Percentiles rank a stretch among this genome's conserved stretches.
phyloP scores from a whole-genome alignment of 2,888 invertebrate species.

The Stenolophus ochropezus region DNA sequence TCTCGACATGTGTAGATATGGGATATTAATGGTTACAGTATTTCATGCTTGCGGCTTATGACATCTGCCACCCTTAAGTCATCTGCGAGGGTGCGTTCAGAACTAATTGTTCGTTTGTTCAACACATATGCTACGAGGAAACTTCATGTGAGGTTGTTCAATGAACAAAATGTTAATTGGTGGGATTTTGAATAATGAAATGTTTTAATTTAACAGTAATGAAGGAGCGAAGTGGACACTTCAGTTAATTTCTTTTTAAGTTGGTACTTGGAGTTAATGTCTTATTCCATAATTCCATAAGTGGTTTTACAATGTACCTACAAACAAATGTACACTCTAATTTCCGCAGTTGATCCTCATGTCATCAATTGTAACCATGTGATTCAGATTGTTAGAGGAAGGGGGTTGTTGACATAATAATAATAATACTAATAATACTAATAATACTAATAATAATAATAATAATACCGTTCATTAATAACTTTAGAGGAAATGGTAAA shows the following conservation, averaged over 20 bases:
- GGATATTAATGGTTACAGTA: constrained; percentile 32
- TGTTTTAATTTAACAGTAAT: not conserved
- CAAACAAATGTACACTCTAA: too few species aligned
- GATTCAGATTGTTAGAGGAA: too few species aligned
- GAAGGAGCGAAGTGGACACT: not conserved
- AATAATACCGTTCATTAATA: too few species aligned
- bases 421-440: too few species aligned
- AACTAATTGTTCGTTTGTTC: constrained; percentile 38
- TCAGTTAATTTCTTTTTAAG: not conserved
- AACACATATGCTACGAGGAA: not conserved
- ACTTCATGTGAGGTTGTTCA: not conserved
- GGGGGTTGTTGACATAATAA: too few species aligned
- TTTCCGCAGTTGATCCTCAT: too few species aligned
- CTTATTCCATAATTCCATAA: not conserved
- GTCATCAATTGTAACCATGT: too few species aligned
- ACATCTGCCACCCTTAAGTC: constrained; percentile 40
- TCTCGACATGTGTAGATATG: constrained; percentile 23
- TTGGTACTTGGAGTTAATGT: constrained; percentile 8
- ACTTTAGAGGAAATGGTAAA: too few species aligned
- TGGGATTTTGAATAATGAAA: not conserved
- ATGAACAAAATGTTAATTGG: not conserved
- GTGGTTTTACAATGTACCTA: too few species aligned
- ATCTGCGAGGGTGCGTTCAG: constrained; percentile 4
- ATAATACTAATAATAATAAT: too few species aligned
- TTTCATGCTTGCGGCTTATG: constrained; percentile 34